Conservation (phyloP, 2,888 invertebrate genomes). For the Julus scanicus region DNA sequence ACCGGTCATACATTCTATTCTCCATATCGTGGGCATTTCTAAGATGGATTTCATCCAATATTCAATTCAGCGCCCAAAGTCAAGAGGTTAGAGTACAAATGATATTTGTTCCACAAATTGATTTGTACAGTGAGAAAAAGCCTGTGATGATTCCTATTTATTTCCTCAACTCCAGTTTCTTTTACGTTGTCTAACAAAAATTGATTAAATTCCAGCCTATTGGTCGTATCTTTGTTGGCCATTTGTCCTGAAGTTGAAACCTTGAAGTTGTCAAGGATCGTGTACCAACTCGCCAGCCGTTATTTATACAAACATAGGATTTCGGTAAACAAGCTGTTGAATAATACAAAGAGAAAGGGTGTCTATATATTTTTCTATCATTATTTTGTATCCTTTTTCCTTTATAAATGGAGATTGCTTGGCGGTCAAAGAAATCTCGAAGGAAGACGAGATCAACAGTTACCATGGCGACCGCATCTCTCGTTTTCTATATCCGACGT, state of each 20-base stretch:
- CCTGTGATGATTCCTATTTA: conserved; percentile 30
- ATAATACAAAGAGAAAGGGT: conserved; percentile 32
- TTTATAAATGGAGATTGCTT: conserved; percentile 45
- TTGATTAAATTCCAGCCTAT: conserved; percentile 44
- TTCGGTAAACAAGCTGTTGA: conserved; percentile 43
- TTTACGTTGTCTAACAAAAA: conserved; percentile 41
- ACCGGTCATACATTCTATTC: neutral
- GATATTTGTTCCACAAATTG: conserved; percentile 32
- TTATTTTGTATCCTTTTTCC: conserved; percentile 47
- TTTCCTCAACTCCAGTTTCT: conserved; percentile 11
- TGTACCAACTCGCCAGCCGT: neutral
- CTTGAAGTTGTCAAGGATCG: conserved; percentile 35
- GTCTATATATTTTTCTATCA: conserved; percentile 44
- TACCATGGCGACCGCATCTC: neutral
- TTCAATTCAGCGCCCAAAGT: neutral
- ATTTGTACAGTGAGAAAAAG: conserved; percentile 30
- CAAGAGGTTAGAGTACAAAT: conserved; percentile 7
- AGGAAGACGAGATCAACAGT: conserved; percentile 30
- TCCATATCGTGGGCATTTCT: neutral
- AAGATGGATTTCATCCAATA: neutral
- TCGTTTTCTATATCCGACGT: neutral
- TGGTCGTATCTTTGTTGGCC: conserved; percentile 37
- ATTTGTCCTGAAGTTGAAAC: conserved; percentile 40
- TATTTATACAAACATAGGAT: conserved; percentile 40
- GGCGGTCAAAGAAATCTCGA: conserved; percentile 45